These are phyloP conservation scores for Caenorhabditis wallacei DNA, from an alignment of 2,888 invertebrate genomes.

Conservation along the genomic window DNA sequence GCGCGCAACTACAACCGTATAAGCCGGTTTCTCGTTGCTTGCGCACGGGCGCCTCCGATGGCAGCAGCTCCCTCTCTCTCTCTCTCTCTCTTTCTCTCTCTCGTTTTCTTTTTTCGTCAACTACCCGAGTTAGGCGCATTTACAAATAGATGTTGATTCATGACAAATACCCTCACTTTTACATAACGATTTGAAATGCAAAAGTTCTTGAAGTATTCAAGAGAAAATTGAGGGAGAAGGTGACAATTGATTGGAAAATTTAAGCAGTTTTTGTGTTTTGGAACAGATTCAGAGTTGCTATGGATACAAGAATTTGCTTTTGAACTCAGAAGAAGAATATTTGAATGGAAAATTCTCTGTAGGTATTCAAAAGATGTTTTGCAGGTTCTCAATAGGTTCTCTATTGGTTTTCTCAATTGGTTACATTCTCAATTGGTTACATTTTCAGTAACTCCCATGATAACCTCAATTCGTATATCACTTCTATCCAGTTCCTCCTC, in stretches of 20 bases:
- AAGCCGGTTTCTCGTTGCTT: conserved; percentile 57
- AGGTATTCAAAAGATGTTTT: no score
- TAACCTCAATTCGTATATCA: no score
- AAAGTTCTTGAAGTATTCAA: conserved; percentile 39
- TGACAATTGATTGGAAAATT: no score
- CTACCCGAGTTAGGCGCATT: conserved; percentile 62
- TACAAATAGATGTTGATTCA: conserved; percentile 64
- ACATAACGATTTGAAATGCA: conserved; percentile 40
- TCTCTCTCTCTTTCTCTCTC: conserved; percentile 6
- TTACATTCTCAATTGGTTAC: no score
- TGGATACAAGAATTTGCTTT: no score
- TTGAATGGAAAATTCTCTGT: no score
- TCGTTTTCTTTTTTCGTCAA: conserved; percentile 18
- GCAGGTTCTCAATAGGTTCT: no score
- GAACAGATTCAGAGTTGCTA: background rate
- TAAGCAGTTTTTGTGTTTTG: no score
- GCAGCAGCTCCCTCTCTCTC: conserved; percentile 32
- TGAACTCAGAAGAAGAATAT: no score
- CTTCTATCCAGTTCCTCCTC: no score
- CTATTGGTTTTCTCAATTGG: no score
- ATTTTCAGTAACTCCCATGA: no score
- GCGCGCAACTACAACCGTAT: conserved; percentile 40
- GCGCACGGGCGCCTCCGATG: conserved; percentile 40
- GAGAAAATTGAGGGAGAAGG: background rate
- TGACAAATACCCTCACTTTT: conserved; percentile 55